Percentiles rank a stretch among this genome's conserved stretches.
These are phyloP conservation scores for Brachystomella parvula DNA, from an alignment of 1,140 invertebrate species.

Conservation along the genomic window DNA sequence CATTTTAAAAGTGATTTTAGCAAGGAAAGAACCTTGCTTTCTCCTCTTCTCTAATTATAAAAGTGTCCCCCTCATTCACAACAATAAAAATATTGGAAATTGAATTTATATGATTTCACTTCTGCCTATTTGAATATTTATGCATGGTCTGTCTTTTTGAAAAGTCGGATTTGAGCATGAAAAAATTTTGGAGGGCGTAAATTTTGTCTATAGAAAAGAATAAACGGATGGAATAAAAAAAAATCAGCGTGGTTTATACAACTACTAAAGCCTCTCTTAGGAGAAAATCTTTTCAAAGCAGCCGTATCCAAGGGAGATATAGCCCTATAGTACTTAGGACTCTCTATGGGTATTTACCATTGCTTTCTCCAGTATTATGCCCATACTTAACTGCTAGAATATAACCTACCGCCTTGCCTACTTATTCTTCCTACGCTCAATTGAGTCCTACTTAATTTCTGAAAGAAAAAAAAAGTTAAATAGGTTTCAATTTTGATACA, in stretches of 20 bases:
- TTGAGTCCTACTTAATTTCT: neutral
- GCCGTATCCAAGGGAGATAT: neutral
- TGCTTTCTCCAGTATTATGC: neutral
- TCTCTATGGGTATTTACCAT: neutral
- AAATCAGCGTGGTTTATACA: no score
- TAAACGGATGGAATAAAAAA: neutral
- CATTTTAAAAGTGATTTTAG: no score
- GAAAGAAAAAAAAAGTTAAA: neutral
- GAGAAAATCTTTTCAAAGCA: neutral
- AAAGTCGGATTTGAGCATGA: neutral
- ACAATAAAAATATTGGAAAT: no score
- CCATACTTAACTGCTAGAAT: neutral
- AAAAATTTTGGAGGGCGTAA: neutral
- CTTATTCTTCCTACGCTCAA: slow-evolving; percentile 1
- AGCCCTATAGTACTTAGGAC: neutral
- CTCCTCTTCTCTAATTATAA: no score
- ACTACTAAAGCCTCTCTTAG: neutral
- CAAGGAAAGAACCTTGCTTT: no score
- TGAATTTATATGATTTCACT: neutral
- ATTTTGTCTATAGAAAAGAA: neutral
- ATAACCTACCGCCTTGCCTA: slow-evolving; percentile 11
- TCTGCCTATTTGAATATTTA: neutral
- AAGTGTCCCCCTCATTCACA: no score
- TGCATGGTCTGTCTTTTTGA: neutral
- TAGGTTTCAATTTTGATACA: slow-evolving; percentile 1